Evolutionary conservation across 2,888 invertebrate species (phyloP), one percentile per base, ranked within the genome.

Genomic region (Aplocera efformata): DNA sequence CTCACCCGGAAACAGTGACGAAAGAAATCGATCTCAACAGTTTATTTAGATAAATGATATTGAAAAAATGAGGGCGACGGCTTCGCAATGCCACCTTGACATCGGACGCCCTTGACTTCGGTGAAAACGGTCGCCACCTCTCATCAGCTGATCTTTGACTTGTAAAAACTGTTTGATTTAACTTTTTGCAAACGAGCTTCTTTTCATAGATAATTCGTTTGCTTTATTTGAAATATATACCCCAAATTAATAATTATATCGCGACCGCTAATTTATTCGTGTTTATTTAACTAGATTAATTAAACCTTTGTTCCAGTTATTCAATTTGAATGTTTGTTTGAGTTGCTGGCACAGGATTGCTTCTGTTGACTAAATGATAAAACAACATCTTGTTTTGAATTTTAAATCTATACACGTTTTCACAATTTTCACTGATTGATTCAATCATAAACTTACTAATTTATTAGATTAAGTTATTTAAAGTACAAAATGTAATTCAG

Each of bases 31-130:
- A 72, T 70, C 73, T 75, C 63, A 77, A 73, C 72, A 78, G 74
- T 72, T 71, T 66, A 70, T 69, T 71, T 67, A 67, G 68, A 81
- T 69, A 79, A 78, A 72, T 70, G 64, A 59, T 60, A 68, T 59
- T 59, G 53, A 71, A 77, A 83, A 80, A 82, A 79, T 69, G 71
- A 65, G 78, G 69, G 72, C 79, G 71, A 73, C 69, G 68, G 59
- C 78, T 79, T 67, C 75, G 80, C 81, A 84, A 83, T 54, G 38
- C 46, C 66, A 79, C 86, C 85, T 85, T 86, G 86, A 86, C 84
- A 77, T 62, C 60, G 23, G 50, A 47, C 66, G 76, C 64, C 86
- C 86, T 86, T 86, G 86, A 84, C 79, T 82, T 60, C 58, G 61
- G 86, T 67, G 86, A 86, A 86, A 86, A 79, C 72, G 58, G 52